A percentile compares a stretch with the other conserved stretches of the same genome.
phyloP scores from a whole-genome alignment of 92 coral and sea anemone genomes.

The Pocillopora meandrina region DNA sequence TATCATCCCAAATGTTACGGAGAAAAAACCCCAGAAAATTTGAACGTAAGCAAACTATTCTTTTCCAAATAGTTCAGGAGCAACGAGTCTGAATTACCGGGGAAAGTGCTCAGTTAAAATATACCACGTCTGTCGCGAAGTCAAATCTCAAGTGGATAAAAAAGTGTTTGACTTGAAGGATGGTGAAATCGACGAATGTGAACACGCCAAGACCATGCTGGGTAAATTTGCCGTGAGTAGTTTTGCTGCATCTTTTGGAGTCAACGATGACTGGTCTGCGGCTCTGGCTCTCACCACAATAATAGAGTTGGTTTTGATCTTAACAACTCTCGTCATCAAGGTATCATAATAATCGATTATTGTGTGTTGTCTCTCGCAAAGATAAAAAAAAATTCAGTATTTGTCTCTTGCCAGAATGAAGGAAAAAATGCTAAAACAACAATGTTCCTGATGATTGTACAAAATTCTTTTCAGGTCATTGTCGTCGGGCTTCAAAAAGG shows the following conservation, averaged over 20 bases:
- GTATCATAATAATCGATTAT: conserved; percentile 7
- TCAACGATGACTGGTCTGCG: conserved; percentile 56
- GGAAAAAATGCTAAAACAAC: not conserved
- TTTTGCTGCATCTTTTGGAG: conserved; percentile 56
- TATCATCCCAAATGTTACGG: too few species aligned
- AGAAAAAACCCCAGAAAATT: too few species aligned
- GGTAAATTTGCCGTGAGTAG: conserved; percentile 38
- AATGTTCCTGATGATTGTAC: not conserved
- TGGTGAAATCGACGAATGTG: conserved; percentile 76
- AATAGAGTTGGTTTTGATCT: conserved; percentile 34
- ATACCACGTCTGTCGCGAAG: conserved; percentile 63
- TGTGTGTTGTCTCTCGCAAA: too few species aligned
- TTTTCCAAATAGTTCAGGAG: conserved; percentile 30
- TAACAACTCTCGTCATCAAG: conserved; percentile 46
- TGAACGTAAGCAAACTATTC: too few species aligned
- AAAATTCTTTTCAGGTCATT: conserved; percentile 3
- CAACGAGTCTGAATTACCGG: conserved; percentile 60
- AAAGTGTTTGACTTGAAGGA: conserved; percentile 53
- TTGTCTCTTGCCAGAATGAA: not conserved
- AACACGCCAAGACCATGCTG: conserved; percentile 54
- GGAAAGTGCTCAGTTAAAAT: conserved; percentile 59
- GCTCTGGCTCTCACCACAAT: conserved; percentile 37
- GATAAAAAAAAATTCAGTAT: not conserved
- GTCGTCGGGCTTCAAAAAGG: conserved; percentile 34
- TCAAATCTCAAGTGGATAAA: conserved; percentile 29